A percentile compares a stretch with the other conserved stretches of the same genome.
Conservation (phyloP, 2,113 vertebrate genomes). For the Petrocephalus zakoni region DNA sequence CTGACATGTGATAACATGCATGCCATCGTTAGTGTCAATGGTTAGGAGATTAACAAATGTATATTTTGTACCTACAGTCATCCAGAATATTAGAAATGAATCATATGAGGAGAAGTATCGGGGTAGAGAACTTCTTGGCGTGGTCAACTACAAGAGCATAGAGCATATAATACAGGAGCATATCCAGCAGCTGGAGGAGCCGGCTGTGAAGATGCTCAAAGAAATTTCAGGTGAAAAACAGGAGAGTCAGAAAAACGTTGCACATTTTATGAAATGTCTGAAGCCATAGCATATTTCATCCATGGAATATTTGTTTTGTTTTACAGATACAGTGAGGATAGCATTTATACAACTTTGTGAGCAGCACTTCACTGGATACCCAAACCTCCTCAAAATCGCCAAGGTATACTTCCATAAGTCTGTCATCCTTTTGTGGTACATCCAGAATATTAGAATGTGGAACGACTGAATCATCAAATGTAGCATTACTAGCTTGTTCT, state of each 20-base stretch:
- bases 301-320: conserved; percentile 37
- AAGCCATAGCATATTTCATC: neutral
- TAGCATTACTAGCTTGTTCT: neutral
- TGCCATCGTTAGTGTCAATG: too few species aligned
- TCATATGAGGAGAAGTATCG: conserved; percentile 65
- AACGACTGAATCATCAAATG: neutral
- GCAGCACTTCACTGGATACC: conserved; percentile 51
- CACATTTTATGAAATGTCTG: too few species aligned
- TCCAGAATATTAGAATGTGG: neutral
- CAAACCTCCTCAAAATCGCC: conserved; percentile 54
- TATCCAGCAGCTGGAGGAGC: conserved; percentile 64
- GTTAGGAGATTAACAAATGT: too few species aligned
- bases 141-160: conserved; percentile 74
- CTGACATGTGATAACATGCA: too few species aligned
- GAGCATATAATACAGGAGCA: conserved; percentile 69
- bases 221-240: conserved; percentile 41
- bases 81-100: conserved; percentile 29
- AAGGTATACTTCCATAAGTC: conserved; percentile 42
- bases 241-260: too few species aligned
- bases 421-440: neutral
- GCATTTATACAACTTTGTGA: conserved; percentile 50
- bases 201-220: conserved; percentile 62
- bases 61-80: conserved; percentile 47
- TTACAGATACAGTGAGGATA: conserved; percentile 50
- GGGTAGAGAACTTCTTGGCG: conserved; percentile 74